These are phyloP conservation scores for Muscidifurax raptorellus DNA, from an alignment of 1,140 invertebrate species.

Conservation along the genomic window DNA sequence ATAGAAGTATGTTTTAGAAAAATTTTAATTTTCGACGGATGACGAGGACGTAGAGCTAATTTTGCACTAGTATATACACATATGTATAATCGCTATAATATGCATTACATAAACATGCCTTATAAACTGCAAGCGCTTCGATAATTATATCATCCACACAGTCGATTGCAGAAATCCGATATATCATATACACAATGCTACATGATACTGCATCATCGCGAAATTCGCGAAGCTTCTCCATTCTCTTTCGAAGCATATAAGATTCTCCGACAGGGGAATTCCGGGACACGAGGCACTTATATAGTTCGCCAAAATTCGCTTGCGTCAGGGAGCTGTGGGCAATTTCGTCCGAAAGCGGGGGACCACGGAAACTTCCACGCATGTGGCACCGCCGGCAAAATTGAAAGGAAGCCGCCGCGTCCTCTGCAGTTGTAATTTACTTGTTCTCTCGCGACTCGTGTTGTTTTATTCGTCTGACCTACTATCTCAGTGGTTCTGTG, in stretches of 20 bases:
- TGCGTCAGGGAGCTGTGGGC: constrained; percentile 24
- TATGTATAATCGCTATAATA: too few relatives aligned
- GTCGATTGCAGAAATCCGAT: not conserved
- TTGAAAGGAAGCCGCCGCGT: too few relatives aligned
- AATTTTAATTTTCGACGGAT: not conserved
- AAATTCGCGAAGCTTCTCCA: too few relatives aligned
- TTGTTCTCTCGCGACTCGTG: constrained; percentile 2
- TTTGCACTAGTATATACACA: not conserved
- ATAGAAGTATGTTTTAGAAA: too few relatives aligned
- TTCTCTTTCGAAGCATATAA: too few relatives aligned
- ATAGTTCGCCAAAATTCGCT: constrained; percentile 1
- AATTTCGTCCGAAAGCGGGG: constrained; percentile 5
- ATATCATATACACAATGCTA: not conserved
- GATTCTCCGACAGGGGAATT: too few relatives aligned
- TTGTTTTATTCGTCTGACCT: constrained; percentile 24
- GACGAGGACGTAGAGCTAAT: not conserved
- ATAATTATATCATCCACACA: too few relatives aligned
- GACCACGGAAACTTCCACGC: constrained; percentile 27
- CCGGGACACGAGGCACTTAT: too few relatives aligned
- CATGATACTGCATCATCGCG: too few relatives aligned
- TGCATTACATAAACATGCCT: too few relatives aligned
- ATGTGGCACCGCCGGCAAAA: not conserved
- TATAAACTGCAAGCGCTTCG: too few relatives aligned
- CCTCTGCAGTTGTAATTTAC: not conserved
- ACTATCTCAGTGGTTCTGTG: not conserved